Conservation (phyloP, 2,113 vertebrate species). For the Athene noctua region DNA sequence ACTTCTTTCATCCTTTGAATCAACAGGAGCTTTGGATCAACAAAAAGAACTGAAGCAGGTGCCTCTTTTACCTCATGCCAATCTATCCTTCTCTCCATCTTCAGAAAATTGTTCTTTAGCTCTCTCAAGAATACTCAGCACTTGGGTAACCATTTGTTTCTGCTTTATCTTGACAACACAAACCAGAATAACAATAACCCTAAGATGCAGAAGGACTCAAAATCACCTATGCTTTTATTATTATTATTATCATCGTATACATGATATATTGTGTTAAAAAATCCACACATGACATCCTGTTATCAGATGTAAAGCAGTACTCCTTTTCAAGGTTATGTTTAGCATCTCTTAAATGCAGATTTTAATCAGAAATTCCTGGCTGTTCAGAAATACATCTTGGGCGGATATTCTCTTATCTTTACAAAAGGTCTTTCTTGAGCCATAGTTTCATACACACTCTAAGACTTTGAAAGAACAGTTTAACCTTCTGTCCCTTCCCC, state of each 20-base stretch:
- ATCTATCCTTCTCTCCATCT: background rate
- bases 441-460: background rate
- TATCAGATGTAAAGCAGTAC: background rate
- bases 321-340: constrained; percentile 18
- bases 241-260: background rate
- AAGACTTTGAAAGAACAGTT: background rate
- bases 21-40: constrained; percentile 49
- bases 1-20: constrained; percentile 41
- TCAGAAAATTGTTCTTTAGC: constrained; percentile 32
- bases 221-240: background rate
- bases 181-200: background rate
- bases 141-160: constrained; percentile 7
- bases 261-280: background rate
- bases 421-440: background rate
- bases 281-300: background rate
- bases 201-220: background rate
- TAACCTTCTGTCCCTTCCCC: background rate
- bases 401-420: background rate
- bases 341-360: background rate
- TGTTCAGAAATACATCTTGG: background rate
- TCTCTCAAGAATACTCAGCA: background rate
- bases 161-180: constrained; percentile 29
- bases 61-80: constrained; percentile 22
- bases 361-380: background rate
- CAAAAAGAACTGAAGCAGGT: constrained; percentile 8